Conservation (phyloP, 2,797 vertebrate species). For the Bucorvus abyssinicus region DNA sequence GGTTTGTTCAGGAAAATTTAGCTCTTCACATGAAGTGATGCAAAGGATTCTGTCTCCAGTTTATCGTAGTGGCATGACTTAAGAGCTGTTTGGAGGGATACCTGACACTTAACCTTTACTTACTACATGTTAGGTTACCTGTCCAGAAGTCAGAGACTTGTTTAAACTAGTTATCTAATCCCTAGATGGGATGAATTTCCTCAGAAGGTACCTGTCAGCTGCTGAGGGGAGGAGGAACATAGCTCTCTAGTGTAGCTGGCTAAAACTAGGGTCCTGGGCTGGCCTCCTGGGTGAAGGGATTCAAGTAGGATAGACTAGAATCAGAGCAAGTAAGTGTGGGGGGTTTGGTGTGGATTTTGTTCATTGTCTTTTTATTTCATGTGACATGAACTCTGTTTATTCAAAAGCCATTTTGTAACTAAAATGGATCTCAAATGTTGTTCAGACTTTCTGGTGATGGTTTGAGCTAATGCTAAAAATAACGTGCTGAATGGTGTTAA, state of each 20-base stretch:
- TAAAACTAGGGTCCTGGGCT: neutral
- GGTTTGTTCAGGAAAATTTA: neutral
- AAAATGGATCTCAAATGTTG: neutral
- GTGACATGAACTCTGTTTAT: neutral
- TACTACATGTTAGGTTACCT: accelerated
- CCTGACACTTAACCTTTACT: neutral
- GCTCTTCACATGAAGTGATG: neutral
- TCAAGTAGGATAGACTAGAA: neutral
- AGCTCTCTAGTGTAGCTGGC: neutral
- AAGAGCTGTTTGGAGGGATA: neutral
- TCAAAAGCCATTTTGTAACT: neutral
- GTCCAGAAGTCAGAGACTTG: neutral
- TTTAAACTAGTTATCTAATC: neutral
- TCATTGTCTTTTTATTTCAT: neutral
- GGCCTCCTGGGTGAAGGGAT: neutral
- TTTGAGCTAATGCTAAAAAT: neutral
- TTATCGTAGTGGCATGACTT: neutral
- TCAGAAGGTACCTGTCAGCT: neutral
- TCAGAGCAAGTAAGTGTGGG: neutral
- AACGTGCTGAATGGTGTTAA: neutral
- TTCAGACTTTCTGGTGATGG: neutral
- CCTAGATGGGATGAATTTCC: neutral
- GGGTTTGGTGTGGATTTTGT: neutral
- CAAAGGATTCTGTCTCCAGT: neutral
- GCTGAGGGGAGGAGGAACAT: neutral